A percentile compares a stretch with the other conserved stretches of the same genome.
Evolutionary conservation across 2,797 vertebrate species (phyloP).

Genomic region (Poeciliopsis gracilis): DNA sequence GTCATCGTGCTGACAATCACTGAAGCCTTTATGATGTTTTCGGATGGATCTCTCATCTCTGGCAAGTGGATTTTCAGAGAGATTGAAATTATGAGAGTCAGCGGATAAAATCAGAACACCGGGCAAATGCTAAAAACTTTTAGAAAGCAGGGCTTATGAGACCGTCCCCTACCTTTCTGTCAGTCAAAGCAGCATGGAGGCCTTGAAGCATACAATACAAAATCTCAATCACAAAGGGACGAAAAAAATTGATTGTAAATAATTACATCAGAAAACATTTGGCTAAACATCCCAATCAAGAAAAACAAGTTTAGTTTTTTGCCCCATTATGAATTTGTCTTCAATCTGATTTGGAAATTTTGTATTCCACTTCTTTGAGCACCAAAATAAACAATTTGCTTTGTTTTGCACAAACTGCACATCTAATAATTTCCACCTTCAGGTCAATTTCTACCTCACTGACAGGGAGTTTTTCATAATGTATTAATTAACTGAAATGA

Average conservation of each 20-base stretch:
- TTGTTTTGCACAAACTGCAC: not conserved
- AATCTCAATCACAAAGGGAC: not conserved
- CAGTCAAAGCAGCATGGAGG: not conserved
- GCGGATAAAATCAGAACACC: constrained; percentile 10
- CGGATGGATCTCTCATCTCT: constrained; percentile 31
- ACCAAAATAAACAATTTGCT: not conserved
- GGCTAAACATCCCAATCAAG: not conserved
- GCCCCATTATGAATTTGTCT: not conserved
- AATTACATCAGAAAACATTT: not conserved
- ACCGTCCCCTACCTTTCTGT: not conserved
- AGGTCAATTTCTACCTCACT: not conserved
- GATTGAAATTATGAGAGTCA: constrained; percentile 25
- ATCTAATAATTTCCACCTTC: not conserved
- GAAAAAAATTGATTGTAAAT: not conserved
- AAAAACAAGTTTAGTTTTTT: not conserved
- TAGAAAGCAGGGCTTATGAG: not conserved
- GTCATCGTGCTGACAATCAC: constrained; percentile 32
- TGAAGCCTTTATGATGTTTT: constrained; percentile 18
- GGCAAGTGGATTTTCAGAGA: constrained; percentile 21
- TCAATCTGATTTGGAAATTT: not conserved
- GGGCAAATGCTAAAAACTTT: not conserved
- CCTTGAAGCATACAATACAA: not conserved
- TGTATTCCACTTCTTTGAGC: not conserved
- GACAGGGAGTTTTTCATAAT: not conserved
- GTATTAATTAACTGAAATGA: not conserved